These are phyloP conservation scores for Liposcelis brunnea DNA, from an alignment of 2,888 invertebrate species.

Conservation along the genomic window DNA sequence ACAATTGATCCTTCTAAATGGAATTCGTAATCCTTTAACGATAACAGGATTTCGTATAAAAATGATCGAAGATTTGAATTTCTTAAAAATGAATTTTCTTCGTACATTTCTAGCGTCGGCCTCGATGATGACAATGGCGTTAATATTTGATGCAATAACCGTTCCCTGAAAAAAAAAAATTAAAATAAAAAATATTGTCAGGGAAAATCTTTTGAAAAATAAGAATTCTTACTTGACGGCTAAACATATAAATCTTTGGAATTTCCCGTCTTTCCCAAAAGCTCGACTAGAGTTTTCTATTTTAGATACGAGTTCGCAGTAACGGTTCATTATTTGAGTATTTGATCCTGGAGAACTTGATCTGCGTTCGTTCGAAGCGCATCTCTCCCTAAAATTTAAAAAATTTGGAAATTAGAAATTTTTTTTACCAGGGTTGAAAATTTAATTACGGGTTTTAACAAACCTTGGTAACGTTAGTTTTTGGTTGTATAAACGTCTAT, in stretches of 20 bases:
- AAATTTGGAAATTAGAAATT: not conserved
- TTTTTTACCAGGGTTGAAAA: not conserved
- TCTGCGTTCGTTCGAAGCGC: not conserved
- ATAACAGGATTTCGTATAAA: constrained; percentile 76
- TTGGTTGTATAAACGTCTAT: not conserved
- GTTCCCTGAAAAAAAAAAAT: constrained; percentile 43
- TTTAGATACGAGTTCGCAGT: constrained; percentile 76
- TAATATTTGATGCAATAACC: constrained; percentile 76
- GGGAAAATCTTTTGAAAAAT: not conserved
- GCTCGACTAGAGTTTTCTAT: constrained; percentile 67
- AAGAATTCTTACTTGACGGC: constrained; percentile 55
- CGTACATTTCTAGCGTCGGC: constrained; percentile 84
- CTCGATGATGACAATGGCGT: constrained; percentile 80
- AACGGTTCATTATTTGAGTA: constrained; percentile 28
- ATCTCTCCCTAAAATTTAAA: not conserved
- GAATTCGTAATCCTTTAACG: constrained; percentile 76
- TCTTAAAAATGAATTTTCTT: constrained; percentile 86
- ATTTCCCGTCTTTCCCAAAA: constrained; percentile 96
- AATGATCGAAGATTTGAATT: constrained; percentile 72
- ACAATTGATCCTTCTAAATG: constrained; percentile 74
- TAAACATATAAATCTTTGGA: constrained; percentile 89
- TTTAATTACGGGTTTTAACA: not conserved
- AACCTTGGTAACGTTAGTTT: constrained; percentile 3
- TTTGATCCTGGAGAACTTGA: not conserved
- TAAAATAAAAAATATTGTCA: constrained; percentile 9